Conservation (phyloP, 2,113 vertebrate genomes). For the Cephalopterus ornatus region DNA sequence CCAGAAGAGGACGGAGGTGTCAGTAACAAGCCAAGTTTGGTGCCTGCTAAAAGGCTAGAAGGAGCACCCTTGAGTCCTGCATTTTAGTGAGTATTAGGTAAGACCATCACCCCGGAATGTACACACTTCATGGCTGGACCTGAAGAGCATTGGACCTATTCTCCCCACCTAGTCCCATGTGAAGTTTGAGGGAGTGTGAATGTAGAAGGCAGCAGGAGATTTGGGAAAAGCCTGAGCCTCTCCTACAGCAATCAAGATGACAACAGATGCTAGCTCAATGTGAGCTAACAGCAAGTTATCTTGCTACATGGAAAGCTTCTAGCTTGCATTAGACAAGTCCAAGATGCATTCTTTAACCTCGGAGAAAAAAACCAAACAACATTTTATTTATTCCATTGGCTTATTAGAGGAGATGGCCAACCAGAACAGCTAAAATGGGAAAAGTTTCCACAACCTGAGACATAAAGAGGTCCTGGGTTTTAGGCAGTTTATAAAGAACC, state of each 20-base stretch:
- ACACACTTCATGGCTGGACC: not conserved
- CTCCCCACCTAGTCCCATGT: not conserved
- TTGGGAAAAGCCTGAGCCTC: not conserved
- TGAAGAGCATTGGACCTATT: not conserved
- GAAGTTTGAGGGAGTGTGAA: not conserved
- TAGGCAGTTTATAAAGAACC: slow-evolving; percentile 49
- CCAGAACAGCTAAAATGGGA: not conserved
- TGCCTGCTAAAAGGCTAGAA: not conserved
- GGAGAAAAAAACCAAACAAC: not conserved
- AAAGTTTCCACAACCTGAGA: not conserved
- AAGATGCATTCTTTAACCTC: not conserved
- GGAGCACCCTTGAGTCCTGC: not conserved
- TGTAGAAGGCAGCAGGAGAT: not conserved
- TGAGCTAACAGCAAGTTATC: slow-evolving; percentile 11
- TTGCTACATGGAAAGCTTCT: not conserved
- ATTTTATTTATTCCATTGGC: not conserved
- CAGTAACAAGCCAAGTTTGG: not conserved
- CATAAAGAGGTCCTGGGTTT: not conserved
- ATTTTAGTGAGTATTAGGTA: not conserved
- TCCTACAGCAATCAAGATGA: not conserved
- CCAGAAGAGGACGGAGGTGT: not conserved
- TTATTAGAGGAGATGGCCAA: not conserved
- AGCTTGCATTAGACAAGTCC: not conserved
- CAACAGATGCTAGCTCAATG: not conserved
- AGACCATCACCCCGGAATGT: not conserved